Percentiles rank a stretch among this genome's conserved stretches.
phyloP scores from a whole-genome alignment of 1,140 invertebrate genomes.

The Pseudomyrmex gracilis region DNA sequence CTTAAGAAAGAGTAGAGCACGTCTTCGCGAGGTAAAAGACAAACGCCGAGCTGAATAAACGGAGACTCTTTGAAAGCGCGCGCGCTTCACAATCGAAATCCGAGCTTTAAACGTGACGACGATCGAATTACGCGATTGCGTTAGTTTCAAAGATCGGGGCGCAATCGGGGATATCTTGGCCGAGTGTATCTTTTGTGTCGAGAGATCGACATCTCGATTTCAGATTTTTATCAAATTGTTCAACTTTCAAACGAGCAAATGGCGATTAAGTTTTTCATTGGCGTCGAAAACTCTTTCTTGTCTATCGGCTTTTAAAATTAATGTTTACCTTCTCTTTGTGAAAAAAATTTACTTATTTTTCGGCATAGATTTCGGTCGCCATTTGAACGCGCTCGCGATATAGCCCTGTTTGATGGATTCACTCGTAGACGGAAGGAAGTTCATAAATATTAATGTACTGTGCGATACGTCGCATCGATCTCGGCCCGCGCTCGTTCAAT shows the following conservation, averaged over 20 bases:
- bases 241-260: not conserved
- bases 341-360: not conserved
- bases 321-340: not conserved
- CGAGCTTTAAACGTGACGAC: conserved; percentile 33
- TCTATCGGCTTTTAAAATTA: not conserved
- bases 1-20: conserved; percentile 30
- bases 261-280: not conserved
- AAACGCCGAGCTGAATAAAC: conserved; percentile 17
- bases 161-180: not conserved
- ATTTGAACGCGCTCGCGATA: not conserved
- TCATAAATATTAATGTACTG: conserved; percentile 60
- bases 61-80: conserved; percentile 3
- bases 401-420: conserved; percentile 23
- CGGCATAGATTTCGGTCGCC: conserved; percentile 5
- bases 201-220: conserved; percentile 3
- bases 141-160: not conserved
- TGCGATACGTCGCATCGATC: conserved; percentile 58
- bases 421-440: conserved; percentile 33
- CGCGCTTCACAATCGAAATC: conserved; percentile 21
- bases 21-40: conserved; percentile 2
- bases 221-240: not conserved
- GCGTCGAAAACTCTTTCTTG: not conserved
- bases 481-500: conserved; percentile 45
- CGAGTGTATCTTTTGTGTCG: conserved; percentile 13
- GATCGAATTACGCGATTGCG: conserved; percentile 31